A percentile compares a stretch with the other conserved stretches of the same genome.
Evolutionary conservation across 2,113 vertebrate species (phyloP).

Genomic region (Alethe castanea): DNA sequence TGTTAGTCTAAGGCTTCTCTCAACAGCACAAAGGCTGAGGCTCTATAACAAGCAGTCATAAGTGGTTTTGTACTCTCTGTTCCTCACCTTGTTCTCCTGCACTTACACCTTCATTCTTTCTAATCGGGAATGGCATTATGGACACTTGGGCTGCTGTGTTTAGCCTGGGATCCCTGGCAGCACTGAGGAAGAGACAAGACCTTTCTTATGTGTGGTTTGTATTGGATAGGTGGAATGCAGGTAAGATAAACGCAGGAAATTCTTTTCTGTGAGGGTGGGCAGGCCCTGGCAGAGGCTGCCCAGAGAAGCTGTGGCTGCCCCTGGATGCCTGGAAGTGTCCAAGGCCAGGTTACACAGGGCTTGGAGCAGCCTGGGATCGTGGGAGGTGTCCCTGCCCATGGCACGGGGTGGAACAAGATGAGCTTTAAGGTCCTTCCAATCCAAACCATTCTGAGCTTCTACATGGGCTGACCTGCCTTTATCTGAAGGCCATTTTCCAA

Average conservation of each 20-base stretch:
- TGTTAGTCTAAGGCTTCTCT: background rate
- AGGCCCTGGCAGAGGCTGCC: accelerated
- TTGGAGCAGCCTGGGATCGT: background rate
- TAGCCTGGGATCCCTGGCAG: background rate
- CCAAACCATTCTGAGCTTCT: background rate
- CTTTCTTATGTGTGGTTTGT: background rate
- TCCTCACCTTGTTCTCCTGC: background rate
- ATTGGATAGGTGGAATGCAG: background rate
- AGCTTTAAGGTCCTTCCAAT: background rate
- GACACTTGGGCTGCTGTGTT: background rate
- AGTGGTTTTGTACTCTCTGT: background rate
- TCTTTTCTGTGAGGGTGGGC: background rate
- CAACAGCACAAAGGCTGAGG: background rate
- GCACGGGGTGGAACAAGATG: background rate
- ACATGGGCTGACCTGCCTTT: background rate
- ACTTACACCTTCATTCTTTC: background rate
- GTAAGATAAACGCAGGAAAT: background rate
- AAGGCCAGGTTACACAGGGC: accelerated
- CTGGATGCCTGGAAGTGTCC: background rate
- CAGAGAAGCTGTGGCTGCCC: background rate
- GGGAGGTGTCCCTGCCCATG: background rate
- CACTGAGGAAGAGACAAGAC: background rate
- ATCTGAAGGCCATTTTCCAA: background rate
- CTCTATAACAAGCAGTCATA: background rate
- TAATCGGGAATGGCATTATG: background rate